Evolutionary conservation across 2,797 vertebrate species (phyloP), one percentile per base, ranked within the genome.

Genomic region (Mionectes olivaceus): DNA sequence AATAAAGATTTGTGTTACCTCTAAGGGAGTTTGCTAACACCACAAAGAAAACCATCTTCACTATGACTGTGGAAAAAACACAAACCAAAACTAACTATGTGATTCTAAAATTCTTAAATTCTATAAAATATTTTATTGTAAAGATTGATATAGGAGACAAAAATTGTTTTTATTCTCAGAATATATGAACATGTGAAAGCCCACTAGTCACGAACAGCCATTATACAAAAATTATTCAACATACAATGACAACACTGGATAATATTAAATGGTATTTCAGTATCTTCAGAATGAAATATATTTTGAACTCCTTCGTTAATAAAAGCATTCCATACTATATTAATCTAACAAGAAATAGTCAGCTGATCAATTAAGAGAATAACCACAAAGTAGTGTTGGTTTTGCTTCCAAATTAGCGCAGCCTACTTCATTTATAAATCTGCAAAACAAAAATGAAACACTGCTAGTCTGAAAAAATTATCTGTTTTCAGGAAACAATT

Each of bases 1-100:
- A 91, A 73, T 65, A 93, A 96, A 91, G 87, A 69, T 65, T 83
- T 73, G 39, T 39, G 19, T 79, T 89, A 69, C 22, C 24, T 76
- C 76, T 63, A 50, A 90, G 37, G 27, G 19, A 4, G 15, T 32
- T 87, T 78, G 57, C 33, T 91, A 60, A 56, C 19, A 76, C 9
- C n/a, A 70, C 41, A 88, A 76, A 88, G 57, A 87, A 87, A 91
- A 88, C 23, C 27, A 50, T 12, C 13, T 81, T 53, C 57, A 65
- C 30, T 63, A 37, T 12, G 28, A 55, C 17, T 47, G 44, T 22
- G 25, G 71, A 50, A 69, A 75, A 70, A 10, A 37, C 1, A 3
- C 18, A 69, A 60, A 56, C 15, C 22, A 69, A 91, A 75, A 2
- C 11, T 16, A 70, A 37, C 18, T 25, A 27, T 33, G n/a, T 53